Conservation (phyloP, 2,888 invertebrate genomes). For the Rutpela maculata region DNA sequence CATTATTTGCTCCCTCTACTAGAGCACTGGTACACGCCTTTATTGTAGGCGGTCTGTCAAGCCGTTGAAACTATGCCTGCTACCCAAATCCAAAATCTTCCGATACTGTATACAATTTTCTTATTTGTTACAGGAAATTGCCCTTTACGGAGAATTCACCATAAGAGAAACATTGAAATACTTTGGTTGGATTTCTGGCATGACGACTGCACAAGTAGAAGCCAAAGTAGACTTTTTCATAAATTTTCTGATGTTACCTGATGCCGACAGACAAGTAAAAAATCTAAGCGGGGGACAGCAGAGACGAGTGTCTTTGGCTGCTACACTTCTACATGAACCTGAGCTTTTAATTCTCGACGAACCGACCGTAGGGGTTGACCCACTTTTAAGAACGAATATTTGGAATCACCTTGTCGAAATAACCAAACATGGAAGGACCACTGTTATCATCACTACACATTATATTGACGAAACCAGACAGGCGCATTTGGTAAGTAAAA, state of each 20-base stretch:
- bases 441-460: slow-evolving; percentile 94
- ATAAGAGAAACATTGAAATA: slow-evolving; percentile 71
- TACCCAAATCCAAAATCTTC: too few relatives aligned
- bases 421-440: slow-evolving; percentile 92
- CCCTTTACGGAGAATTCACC: slow-evolving; percentile 72
- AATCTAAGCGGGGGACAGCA: slow-evolving; percentile 88
- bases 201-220: slow-evolving; percentile 68
- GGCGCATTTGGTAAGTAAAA: slow-evolving; percentile 85
- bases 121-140: slow-evolving; percentile 64
- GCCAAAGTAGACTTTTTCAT: slow-evolving; percentile 67
- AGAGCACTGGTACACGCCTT: too few relatives aligned
- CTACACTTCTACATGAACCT: slow-evolving; percentile 91
- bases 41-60: too few relatives aligned
- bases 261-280: slow-evolving; percentile 82
- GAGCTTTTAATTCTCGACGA: slow-evolving; percentile 93
- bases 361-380: slow-evolving; percentile 95
- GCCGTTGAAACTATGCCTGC: too few relatives aligned
- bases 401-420: slow-evolving; percentile 96
- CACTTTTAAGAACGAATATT: slow-evolving; percentile 92
- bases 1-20: too few relatives aligned
- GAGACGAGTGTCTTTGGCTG: slow-evolving; percentile 91
- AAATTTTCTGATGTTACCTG: slow-evolving; percentile 76
- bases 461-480: slow-evolving; percentile 97
- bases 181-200: slow-evolving; percentile 71
- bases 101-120: not conserved